These are phyloP conservation scores for Daktulosphaira vitifoliae DNA, from an alignment of 1,140 invertebrate genomes.

Conservation along the genomic window DNA sequence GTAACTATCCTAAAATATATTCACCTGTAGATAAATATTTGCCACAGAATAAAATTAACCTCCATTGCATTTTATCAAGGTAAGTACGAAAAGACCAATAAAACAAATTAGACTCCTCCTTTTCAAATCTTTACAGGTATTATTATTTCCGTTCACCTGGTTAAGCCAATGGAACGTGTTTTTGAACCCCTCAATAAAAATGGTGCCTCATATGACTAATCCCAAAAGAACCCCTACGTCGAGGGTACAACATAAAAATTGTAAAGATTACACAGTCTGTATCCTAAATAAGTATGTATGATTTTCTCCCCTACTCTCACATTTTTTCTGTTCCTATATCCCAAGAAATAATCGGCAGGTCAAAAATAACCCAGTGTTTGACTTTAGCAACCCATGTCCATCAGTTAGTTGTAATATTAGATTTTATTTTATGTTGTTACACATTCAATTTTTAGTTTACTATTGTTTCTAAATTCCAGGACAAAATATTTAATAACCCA, in stretches of 20 bases:
- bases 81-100: too few species aligned
- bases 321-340: not conserved
- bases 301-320: not conserved
- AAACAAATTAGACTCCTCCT: not conserved
- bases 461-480: too few species aligned
- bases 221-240: slow-evolving; percentile 1
- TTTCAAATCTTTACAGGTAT: not conserved
- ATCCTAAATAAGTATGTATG: not conserved
- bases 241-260: slow-evolving; percentile 7
- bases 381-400: not conserved
- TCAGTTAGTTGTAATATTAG: too few species aligned
- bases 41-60: too few species aligned
- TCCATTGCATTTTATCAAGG: too few species aligned
- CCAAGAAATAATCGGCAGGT: slow-evolving; percentile 1
- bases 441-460: too few species aligned
- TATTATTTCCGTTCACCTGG: not conserved
- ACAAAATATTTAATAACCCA: too few species aligned
- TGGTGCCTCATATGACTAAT: not conserved
- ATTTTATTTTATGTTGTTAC: too few species aligned
- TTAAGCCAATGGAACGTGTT: slow-evolving; percentile 13
- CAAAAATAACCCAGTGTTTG: slow-evolving; percentile 16
- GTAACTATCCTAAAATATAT: too few species aligned
- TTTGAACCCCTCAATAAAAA: slow-evolving; percentile 18
- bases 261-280: not conserved
- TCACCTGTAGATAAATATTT: too few species aligned